These are phyloP conservation scores for Lapara coniferarum DNA, from an alignment of 2,888 invertebrate species.

Conservation along the genomic window DNA sequence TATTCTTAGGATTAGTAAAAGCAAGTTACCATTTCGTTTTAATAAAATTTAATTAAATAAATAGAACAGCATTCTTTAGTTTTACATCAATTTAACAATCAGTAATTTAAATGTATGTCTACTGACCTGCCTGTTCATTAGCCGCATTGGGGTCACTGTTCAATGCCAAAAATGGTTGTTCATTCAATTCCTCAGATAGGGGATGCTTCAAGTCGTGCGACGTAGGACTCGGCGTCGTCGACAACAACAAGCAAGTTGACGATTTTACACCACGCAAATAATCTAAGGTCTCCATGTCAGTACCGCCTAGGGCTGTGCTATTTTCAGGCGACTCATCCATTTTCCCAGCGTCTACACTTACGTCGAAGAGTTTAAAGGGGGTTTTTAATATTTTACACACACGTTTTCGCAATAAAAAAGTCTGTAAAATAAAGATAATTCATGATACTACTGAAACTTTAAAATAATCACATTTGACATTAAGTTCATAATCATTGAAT, in stretches of 20 bases:
- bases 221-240: conserved; percentile 85
- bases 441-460: no score
- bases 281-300: conserved; percentile 68
- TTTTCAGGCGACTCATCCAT: conserved; percentile 71
- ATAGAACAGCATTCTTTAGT: background rate
- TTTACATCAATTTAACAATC: background rate
- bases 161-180: conserved; percentile 71
- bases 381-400: background rate
- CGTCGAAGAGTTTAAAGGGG: background rate
- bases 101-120: background rate
- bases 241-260: conserved; percentile 86
- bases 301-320: conserved; percentile 51
- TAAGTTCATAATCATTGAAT: no score
- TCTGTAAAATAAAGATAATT: no score
- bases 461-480: no score
- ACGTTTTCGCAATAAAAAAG: background rate
- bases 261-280: conserved; percentile 85
- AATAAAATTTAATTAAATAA: no score
- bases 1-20: no score
- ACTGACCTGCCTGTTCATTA: conserved; percentile 65
- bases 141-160: conserved; percentile 63
- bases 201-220: conserved; percentile 84
- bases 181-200: conserved; percentile 79
- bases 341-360: conserved; percentile 19
- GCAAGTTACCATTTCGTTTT: no score